Percentiles rank a stretch among this genome's conserved stretches.
phyloP scores from a whole-genome alignment of 2,113 vertebrate species.

The Agelaius phoeniceus region DNA sequence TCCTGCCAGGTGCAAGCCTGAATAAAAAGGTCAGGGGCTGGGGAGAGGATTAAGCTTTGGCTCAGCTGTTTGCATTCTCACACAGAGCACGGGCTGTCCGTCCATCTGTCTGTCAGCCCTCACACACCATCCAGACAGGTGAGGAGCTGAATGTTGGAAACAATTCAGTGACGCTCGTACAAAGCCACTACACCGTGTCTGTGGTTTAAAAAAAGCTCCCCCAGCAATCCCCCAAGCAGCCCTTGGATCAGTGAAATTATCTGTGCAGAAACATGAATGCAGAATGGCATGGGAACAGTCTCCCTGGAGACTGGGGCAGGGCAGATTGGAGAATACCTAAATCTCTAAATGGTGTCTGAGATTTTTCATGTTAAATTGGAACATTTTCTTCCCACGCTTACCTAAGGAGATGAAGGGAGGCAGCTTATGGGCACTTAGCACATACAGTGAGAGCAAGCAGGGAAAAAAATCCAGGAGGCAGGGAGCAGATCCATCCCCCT shows the following conservation, averaged over 20 bases:
- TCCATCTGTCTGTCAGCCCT: not conserved
- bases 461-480: not conserved
- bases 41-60: conserved; percentile 35
- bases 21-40: not conserved
- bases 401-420: not conserved
- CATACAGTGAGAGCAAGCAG: not conserved
- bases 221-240: not conserved
- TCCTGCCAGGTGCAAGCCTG: conserved; percentile 20
- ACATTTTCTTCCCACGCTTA: not conserved
- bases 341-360: not conserved
- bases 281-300: conserved; percentile 12
- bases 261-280: not conserved
- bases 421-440: not conserved
- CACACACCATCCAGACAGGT: not conserved
- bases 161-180: not conserved
- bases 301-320: conserved; percentile 16
- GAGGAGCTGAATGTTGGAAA: not conserved
- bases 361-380: not conserved
- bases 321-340: not conserved
- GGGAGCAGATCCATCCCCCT: not conserved
- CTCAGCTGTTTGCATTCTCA: conserved; percentile 55
- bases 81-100: not conserved
- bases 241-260: not conserved
- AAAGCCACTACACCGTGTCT: not conserved
- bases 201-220: not conserved